Base-by-base conservation (phyloP, 2,113 vertebrate species). In the Bufo bufo region DNA sequence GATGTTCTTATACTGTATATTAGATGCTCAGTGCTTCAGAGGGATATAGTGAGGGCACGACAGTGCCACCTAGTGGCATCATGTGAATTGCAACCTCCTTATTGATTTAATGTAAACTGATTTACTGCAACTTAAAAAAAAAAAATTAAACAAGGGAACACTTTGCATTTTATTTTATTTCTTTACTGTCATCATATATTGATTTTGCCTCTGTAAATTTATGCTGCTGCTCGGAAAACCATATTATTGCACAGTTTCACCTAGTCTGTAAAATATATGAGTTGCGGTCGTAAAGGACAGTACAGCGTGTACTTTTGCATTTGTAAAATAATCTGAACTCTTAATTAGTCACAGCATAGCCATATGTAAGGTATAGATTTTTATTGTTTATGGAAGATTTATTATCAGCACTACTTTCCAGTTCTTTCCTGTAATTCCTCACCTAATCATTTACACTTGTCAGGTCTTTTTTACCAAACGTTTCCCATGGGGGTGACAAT, bases 361-460 rank as follows among this genome's bases (percentile, higher is more conserved):
- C 85, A 71, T 80, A 47, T 6, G 85, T 47, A 80, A 43, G 75
- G 49, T 78, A 66, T 80, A 80, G 49, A 19, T 56, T 87, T 66
- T 87, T 80, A 80, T 66, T 77, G 75, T 79, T 86, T 78, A 65
- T 86, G 75, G 45, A 65, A 80, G 85, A 87, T 87, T 85, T 85
- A 85, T 85, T 85, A 85, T 85, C 69, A 75, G 69, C n/a, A 19
- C 63, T 71, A 33, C 63, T 81, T 87, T 69, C 85, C 85, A 87
- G 77, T 14, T 52, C 75, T 71, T 80, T 81, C 77, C 85, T 69
- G 63, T 56, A 56, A 87, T 87, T 80, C 63, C 77, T 79, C 85
- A 87, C 61, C 85, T 63, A 66, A 87, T 87, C 75, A 87, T 80
- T 87, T 81, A 80, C 63, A 66, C 77, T 87, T 87, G 85, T 87